Conservation (phyloP, 2,888 invertebrate genomes). For the Cistogaster globosa region DNA sequence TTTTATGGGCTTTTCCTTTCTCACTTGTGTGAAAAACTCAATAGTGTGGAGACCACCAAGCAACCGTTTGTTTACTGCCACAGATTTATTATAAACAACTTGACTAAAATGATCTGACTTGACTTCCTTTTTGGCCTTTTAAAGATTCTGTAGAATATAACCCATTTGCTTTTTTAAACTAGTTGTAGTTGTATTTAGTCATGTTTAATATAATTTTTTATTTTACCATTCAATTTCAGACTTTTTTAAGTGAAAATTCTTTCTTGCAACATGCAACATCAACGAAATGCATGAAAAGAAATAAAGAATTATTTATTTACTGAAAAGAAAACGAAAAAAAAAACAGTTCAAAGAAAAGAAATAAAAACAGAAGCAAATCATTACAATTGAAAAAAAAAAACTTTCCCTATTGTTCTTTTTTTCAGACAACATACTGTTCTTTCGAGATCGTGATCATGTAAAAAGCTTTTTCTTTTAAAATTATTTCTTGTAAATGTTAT, state of each 20-base stretch:
- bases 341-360: not conserved
- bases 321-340: constrained; percentile 21
- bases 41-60: not conserved
- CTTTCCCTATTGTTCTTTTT: constrained; percentile 70
- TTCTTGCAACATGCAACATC: constrained; percentile 48
- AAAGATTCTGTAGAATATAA: constrained; percentile 11
- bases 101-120: constrained; percentile 46
- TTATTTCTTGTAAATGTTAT: constrained; percentile 1
- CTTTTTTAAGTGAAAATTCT: constrained; percentile 59
- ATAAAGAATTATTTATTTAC: constrained; percentile 38
- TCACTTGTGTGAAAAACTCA: constrained; percentile 10
- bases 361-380: constrained; percentile 39
- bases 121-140: constrained; percentile 62
- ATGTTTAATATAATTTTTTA: not conserved
- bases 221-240: not conserved
- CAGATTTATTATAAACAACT: not conserved
- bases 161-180: constrained; percentile 21
- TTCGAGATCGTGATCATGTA: constrained; percentile 63
- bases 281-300: constrained; percentile 9
- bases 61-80: too few species aligned
- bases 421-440: constrained; percentile 38
- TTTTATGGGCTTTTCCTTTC: not conserved
- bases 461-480: constrained; percentile 4
- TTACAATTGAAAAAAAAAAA: constrained; percentile 49
- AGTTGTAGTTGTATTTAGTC: constrained; percentile 15